Conservation (phyloP, 1,140 invertebrate species). For the Orchesella cincta region DNA sequence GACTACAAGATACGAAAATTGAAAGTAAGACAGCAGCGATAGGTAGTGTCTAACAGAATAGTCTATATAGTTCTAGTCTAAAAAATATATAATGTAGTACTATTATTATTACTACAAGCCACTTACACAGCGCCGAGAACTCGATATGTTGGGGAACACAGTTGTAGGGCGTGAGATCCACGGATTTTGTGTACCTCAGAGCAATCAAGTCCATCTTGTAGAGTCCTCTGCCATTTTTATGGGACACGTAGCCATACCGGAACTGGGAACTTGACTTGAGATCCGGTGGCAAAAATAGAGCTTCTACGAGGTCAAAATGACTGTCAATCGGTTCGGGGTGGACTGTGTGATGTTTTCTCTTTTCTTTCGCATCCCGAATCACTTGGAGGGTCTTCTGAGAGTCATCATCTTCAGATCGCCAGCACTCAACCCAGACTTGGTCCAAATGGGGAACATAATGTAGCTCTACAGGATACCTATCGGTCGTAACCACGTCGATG, state of each 20-base stretch:
- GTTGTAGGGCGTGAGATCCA: constrained; percentile 73
- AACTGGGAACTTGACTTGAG: constrained; percentile 50
- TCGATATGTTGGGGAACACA: constrained; percentile 72
- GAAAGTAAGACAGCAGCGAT: too few species aligned
- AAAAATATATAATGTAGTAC: background rate
- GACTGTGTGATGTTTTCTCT: constrained; percentile 72
- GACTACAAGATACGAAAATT: too few species aligned
- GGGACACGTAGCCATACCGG: constrained; percentile 73
- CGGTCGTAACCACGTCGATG: constrained; percentile 72
- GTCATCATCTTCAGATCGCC: constrained; percentile 64
- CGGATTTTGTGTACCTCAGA: constrained; percentile 72
- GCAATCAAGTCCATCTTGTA: constrained; percentile 76
- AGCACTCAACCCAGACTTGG: constrained; percentile 78
- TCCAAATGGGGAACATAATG: constrained; percentile 73
- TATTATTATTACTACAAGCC: constrained; percentile 29
- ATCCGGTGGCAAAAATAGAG: constrained; percentile 69
- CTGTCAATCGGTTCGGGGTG: constrained; percentile 78
- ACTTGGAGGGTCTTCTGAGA: constrained; percentile 75
- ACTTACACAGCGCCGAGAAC: constrained; percentile 75
- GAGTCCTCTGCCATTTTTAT: constrained; percentile 72
- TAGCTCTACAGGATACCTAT: constrained; percentile 72
- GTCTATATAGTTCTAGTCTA: too few species aligned
- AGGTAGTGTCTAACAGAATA: too few species aligned
- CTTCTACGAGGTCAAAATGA: constrained; percentile 74
- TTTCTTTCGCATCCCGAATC: constrained; percentile 73